Percentiles rank a stretch among this genome's conserved stretches.
phyloP scores from a whole-genome alignment of 2,113 vertebrate species.

The Chamaetylas fuelleborni region DNA sequence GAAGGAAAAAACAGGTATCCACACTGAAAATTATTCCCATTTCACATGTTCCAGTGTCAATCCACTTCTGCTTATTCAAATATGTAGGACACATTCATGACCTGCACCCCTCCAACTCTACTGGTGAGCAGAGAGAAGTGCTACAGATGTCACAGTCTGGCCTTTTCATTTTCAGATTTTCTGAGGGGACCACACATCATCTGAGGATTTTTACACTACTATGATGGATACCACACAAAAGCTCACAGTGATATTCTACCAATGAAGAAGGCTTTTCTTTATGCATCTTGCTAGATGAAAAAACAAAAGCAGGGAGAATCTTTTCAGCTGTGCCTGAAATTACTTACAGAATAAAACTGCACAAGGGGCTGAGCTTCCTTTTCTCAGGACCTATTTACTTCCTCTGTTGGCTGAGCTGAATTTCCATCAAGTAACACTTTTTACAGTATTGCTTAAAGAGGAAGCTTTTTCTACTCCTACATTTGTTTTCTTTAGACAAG shows the following conservation, averaged over 20 bases:
- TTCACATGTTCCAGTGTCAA: background rate
- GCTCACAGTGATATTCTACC: background rate
- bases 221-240: background rate
- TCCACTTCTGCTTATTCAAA: background rate
- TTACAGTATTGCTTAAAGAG: background rate
- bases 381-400: background rate
- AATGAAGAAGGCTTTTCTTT: background rate
- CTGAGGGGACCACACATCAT: background rate
- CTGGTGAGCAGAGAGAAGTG: background rate
- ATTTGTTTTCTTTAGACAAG: background rate
- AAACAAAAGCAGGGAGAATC: background rate
- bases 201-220: background rate
- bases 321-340: background rate
- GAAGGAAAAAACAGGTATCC: background rate
- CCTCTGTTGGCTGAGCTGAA: background rate
- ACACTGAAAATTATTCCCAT: background rate
- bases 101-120: background rate
- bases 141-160: background rate
- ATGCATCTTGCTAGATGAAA: background rate
- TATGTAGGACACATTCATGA: background rate
- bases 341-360: background rate
- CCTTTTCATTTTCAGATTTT: background rate
- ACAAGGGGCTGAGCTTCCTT: background rate
- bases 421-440: background rate
- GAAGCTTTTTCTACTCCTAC: background rate